Evolutionary conservation across 2,888 invertebrate species (phyloP).

Genomic region (Hemithea aestivaria): DNA sequence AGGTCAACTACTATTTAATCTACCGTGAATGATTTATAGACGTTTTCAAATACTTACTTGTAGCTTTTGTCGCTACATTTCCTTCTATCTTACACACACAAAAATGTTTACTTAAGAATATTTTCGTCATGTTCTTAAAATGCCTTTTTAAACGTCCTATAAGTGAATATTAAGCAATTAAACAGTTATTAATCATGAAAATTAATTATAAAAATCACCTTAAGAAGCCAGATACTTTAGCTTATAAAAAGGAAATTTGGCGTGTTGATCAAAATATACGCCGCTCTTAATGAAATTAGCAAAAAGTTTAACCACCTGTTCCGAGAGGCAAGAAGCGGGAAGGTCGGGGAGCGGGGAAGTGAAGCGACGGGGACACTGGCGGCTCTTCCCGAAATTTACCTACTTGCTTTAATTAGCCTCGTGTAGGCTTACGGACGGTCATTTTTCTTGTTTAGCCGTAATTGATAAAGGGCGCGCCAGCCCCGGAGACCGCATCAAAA

Average conservation of each 20-base stretch:
- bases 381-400: conserved; percentile 62
- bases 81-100: background rate
- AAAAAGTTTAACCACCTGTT: conserved; percentile 69
- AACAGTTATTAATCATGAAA: conserved; percentile 41
- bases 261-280: conserved; percentile 63
- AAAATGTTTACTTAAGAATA: background rate
- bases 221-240: conserved; percentile 35
- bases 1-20: conserved; percentile 76
- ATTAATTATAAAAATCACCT: conserved; percentile 26
- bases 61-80: no score
- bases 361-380: conserved; percentile 40
- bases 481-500: conserved; percentile 46
- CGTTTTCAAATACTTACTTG: conserved; percentile 62
- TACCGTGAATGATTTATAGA: conserved; percentile 74
- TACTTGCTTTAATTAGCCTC: conserved; percentile 74
- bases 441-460: conserved; percentile 77
- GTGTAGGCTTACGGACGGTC: conserved; percentile 67
- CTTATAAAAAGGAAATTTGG: conserved; percentile 42
- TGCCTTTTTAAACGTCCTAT: no score
- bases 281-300: conserved; percentile 59
- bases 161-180: conserved; percentile 16
- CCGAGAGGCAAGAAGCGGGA: conserved; percentile 32
- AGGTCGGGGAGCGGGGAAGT: conserved; percentile 24
- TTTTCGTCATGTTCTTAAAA: no score
- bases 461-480: conserved; percentile 68